Evolutionary conservation across 1,140 invertebrate genomes (phyloP).

Genomic region (Diabrotica virgifera): DNA sequence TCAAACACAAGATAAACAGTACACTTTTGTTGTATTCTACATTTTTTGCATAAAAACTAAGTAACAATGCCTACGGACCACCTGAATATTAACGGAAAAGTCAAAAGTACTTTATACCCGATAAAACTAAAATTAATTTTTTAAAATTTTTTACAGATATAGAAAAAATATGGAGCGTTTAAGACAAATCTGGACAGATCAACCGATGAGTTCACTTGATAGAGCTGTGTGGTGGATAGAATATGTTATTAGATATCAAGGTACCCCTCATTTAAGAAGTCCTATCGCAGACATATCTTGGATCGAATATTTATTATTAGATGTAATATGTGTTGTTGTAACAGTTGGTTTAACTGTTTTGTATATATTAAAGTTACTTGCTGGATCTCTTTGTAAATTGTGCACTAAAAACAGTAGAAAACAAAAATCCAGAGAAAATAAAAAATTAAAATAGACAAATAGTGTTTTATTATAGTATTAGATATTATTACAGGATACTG

Average conservation of each 20-base stretch:
- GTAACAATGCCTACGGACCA: too few relatives aligned
- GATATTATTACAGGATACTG: too few relatives aligned
- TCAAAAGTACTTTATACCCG: too few relatives aligned
- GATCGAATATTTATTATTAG: constrained; percentile 50
- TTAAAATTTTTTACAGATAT: constrained; percentile 25
- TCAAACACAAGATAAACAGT: too few relatives aligned
- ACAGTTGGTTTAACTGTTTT: neutral
- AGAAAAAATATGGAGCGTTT: constrained; percentile 30
- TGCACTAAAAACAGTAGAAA: too few relatives aligned
- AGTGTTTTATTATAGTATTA: too few relatives aligned
- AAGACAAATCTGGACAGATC: constrained; percentile 32
- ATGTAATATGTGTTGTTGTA: constrained; percentile 42
- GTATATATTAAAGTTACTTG: neutral
- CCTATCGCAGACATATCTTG: constrained; percentile 44
- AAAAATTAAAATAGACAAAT: too few relatives aligned
- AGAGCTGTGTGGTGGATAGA: constrained; percentile 53
- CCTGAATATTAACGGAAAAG: too few relatives aligned
- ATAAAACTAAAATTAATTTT: too few relatives aligned
- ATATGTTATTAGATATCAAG: constrained; percentile 50
- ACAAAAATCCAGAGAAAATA: too few relatives aligned
- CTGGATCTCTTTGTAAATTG: neutral
- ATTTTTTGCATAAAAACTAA: too few relatives aligned
- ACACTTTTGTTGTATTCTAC: too few relatives aligned
- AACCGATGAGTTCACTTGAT: constrained; percentile 45
- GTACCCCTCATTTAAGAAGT: constrained; percentile 44